These are phyloP conservation scores for Agrilus planipennis DNA, from an alignment of 1,140 invertebrate species.

Conservation along the genomic window DNA sequence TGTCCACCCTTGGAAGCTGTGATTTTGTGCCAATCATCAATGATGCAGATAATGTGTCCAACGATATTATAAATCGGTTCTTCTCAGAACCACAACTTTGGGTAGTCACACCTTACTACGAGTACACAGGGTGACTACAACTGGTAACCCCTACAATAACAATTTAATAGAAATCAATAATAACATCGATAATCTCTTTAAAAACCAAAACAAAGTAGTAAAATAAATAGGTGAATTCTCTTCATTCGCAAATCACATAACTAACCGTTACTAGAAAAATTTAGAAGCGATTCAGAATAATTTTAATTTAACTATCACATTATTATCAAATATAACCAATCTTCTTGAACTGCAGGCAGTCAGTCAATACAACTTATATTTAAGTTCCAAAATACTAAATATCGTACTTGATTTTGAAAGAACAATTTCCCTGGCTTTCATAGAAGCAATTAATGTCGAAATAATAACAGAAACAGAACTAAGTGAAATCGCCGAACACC, in stretches of 20 bases:
- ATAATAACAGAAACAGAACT: slow-evolving; percentile 7
- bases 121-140: too few species aligned
- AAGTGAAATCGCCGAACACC: slow-evolving; percentile 2
- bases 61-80: too few species aligned
- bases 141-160: slow-evolving; percentile 9
- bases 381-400: neutral
- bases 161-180: slow-evolving; percentile 2
- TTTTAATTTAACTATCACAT: slow-evolving; percentile 1
- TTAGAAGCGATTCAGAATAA: slow-evolving; percentile 8
- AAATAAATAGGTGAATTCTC: neutral
- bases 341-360: neutral
- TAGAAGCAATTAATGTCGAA: slow-evolving; percentile 9
- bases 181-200: neutral
- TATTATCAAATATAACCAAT: neutral
- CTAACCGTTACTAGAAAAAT: slow-evolving; percentile 4
- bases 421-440: neutral
- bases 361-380: neutral
- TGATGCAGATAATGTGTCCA: too few species aligned
- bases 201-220: slow-evolving; percentile 4
- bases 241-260: slow-evolving; percentile 8
- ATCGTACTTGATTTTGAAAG: slow-evolving; percentile 1
- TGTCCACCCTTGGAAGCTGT: too few species aligned
- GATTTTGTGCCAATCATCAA: too few species aligned
- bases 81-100: too few species aligned
- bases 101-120: too few species aligned